Conservation (phyloP, 2,888 invertebrate species). For the Tholera decimalis region DNA sequence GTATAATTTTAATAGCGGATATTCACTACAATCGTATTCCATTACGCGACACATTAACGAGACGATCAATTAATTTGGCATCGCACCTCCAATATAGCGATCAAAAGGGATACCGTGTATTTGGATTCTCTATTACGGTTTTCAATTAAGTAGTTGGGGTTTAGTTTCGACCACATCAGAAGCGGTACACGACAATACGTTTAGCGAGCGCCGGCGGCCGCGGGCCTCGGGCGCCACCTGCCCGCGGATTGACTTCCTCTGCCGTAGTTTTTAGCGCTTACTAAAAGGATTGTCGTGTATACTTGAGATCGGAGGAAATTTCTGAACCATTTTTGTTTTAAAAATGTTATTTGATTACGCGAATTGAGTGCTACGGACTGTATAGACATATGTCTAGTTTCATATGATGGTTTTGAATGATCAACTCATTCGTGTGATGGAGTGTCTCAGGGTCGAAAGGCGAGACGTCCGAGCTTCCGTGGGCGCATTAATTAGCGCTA, state of each 20-base stretch:
- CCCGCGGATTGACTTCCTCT: slow-evolving; percentile 83
- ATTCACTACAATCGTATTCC: slow-evolving; percentile 70
- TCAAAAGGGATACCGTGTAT: slow-evolving; percentile 88
- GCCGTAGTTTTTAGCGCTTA: slow-evolving; percentile 84
- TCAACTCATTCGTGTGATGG: slow-evolving; percentile 64
- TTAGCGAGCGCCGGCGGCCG: slow-evolving; percentile 77
- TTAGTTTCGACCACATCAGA: slow-evolving; percentile 85
- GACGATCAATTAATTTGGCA: slow-evolving; percentile 79
- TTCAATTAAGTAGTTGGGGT: slow-evolving; percentile 89
- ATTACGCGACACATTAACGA: slow-evolving; percentile 72
- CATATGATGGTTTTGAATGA: slow-evolving; percentile 30
- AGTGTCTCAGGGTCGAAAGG: slow-evolving; percentile 69
- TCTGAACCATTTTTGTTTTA: slow-evolving; percentile 55
- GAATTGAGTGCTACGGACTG: slow-evolving; percentile 19
- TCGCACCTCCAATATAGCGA: slow-evolving; percentile 80
- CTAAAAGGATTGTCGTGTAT: slow-evolving; percentile 91
- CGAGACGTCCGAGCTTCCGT: slow-evolving; percentile 81
- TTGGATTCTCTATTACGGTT: slow-evolving; percentile 87
- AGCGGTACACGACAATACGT: slow-evolving; percentile 89
- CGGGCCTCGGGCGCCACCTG: slow-evolving; percentile 72
- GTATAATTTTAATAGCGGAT: slow-evolving; percentile 54
- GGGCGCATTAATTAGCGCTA: slow-evolving; percentile 90
- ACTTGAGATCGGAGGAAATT: slow-evolving; percentile 76
- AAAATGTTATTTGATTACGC: slow-evolving; percentile 45
- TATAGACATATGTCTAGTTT: not conserved